Conservation (phyloP, 2,113 vertebrate genomes). For the Nyctibius bracteatus region DNA sequence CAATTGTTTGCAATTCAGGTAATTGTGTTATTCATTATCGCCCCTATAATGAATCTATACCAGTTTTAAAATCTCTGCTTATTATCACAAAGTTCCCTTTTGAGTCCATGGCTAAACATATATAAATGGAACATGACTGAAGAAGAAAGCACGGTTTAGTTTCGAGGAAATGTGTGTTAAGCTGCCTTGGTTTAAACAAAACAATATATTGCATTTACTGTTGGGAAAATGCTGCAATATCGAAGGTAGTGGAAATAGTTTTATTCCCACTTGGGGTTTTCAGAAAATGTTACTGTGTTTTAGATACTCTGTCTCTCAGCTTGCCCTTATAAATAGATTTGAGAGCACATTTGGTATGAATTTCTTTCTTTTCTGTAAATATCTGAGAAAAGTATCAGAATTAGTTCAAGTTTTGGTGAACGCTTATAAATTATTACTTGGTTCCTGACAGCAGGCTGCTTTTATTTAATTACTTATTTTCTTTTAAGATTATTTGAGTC, state of each 20-base stretch:
- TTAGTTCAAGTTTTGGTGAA: neutral
- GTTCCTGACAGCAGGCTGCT: neutral
- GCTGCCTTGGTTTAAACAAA: neutral
- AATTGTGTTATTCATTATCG: neutral
- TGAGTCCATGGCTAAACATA: neutral
- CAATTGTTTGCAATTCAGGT: neutral
- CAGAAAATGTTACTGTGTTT: neutral
- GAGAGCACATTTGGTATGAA: neutral
- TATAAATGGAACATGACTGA: neutral
- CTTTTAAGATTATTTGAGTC: neutral
- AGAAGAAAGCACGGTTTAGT: neutral
- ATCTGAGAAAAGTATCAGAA: neutral
- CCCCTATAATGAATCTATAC: neutral
- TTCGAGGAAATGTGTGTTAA: neutral
- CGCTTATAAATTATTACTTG: neutral
- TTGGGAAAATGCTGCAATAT: neutral
- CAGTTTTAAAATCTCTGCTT: neutral
- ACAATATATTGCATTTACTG: neutral
- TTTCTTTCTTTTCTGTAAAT: neutral
- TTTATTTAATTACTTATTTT: constrained; percentile 11
- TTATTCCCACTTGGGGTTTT: neutral
- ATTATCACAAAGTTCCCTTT: neutral
- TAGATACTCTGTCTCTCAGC: neutral
- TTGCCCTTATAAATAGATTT: constrained; percentile 4
- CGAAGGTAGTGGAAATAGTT: neutral